phyloP scores from a whole-genome alignment of 2,888 invertebrate species.

The Metacarcinus magister region DNA sequence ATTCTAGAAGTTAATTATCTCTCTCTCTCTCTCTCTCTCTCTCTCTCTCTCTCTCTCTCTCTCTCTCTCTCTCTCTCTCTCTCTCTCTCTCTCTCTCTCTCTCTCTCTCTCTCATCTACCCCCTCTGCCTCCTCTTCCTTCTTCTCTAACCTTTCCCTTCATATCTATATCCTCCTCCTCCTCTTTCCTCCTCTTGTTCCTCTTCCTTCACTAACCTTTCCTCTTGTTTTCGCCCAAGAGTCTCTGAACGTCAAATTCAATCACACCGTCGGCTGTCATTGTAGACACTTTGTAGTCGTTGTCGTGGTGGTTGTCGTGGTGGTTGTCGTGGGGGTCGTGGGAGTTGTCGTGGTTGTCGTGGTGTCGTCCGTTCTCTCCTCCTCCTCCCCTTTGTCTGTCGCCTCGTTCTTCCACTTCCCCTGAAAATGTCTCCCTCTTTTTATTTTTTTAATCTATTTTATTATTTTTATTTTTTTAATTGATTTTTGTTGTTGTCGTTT shows the following conservation, averaged over 20 bases:
- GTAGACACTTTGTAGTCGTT: slow-evolving; percentile 73
- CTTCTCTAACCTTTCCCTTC: background rate
- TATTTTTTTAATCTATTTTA: too few species aligned
- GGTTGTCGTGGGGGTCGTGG: slow-evolving; percentile 33
- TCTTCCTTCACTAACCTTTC: slow-evolving; percentile 65
- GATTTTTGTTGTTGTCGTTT: background rate
- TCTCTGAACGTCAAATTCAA: slow-evolving; percentile 81
- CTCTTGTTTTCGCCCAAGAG: slow-evolving; percentile 73
- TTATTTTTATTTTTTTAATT: background rate
- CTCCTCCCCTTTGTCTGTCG: slow-evolving; percentile 12
- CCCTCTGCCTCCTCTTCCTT: background rate
- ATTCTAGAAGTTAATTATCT: too few species aligned
- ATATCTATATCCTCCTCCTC: background rate
- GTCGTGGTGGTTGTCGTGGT: slow-evolving; percentile 28
- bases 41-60: too few species aligned
- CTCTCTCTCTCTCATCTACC: too few species aligned
- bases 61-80: too few species aligned
- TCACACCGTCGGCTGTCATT: slow-evolving; percentile 79
- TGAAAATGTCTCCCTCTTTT: slow-evolving; percentile 64
- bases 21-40: too few species aligned
- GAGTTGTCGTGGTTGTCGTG: background rate
- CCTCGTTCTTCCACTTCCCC: slow-evolving; percentile 61
- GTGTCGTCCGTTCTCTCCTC: slow-evolving; percentile 16
- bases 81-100: too few species aligned
- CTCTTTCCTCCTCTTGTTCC: background rate